These are phyloP conservation scores for Ormyrus labotus DNA, from an alignment of 2,888 invertebrate species.

Conservation along the genomic window DNA sequence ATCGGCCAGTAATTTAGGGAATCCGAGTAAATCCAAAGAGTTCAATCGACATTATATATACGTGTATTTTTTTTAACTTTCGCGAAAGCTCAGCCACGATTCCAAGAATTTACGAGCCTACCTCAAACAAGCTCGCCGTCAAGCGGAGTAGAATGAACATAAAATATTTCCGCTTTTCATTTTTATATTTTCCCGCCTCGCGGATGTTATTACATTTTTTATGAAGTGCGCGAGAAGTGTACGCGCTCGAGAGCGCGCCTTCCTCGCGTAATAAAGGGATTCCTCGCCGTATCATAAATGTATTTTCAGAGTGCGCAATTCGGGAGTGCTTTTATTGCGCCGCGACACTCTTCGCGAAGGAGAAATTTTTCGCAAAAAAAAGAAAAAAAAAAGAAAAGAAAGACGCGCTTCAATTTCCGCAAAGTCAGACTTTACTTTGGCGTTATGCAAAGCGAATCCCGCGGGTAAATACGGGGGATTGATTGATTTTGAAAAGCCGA, in stretches of 20 bases:
- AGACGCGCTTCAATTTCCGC: neutral
- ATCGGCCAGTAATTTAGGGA: too few species aligned
- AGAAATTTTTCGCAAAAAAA: too few species aligned
- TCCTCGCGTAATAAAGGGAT: too few species aligned
- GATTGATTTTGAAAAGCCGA: slow-evolving; percentile 13
- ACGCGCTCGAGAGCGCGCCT: too few species aligned
- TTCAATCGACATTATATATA: neutral
- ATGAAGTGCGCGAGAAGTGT: neutral
- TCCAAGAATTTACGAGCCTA: slow-evolving; percentile 5
- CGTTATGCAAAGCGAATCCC: neutral
- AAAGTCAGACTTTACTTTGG: neutral
- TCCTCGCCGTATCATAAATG: too few species aligned
- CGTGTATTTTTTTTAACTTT: neutral
- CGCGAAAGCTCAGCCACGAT: neutral
- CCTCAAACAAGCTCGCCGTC: neutral
- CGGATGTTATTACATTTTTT: slow-evolving; percentile 6
- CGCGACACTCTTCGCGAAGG: too few species aligned
- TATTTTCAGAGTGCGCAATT: too few species aligned
- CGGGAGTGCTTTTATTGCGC: too few species aligned
- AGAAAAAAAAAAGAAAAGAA: neutral
- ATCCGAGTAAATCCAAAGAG: too few species aligned
- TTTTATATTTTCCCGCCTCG: slow-evolving; percentile 5
- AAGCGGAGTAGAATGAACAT: neutral
- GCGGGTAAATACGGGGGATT: neutral
- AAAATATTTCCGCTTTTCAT: slow-evolving; percentile 10